phyloP scores from a whole-genome alignment of 2,113 vertebrate genomes.

The Elephas maximus region DNA sequence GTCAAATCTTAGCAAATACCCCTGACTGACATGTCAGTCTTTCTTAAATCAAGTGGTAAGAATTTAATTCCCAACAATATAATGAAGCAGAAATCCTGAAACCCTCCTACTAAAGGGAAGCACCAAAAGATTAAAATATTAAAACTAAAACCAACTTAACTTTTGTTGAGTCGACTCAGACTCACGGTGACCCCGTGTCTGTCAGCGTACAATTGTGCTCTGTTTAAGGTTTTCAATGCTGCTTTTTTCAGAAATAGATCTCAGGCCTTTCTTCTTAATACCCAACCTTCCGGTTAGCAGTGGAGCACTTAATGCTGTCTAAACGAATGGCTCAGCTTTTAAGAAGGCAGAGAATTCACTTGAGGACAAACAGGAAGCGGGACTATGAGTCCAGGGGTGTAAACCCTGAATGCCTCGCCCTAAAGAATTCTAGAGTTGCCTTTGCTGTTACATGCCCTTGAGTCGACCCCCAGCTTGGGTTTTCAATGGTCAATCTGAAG shows the following conservation, averaged over 20 bases:
- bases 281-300: too few species aligned
- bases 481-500: neutral
- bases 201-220: too few species aligned
- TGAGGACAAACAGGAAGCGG: neutral
- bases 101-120: neutral
- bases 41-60: slow-evolving; percentile 30
- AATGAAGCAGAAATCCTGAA: neutral
- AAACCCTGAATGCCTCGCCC: neutral
- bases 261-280: too few species aligned
- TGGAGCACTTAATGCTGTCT: neutral
- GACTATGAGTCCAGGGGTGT: neutral
- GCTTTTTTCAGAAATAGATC: too few species aligned
- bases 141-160: too few species aligned
- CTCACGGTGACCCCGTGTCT: too few species aligned
- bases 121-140: neutral
- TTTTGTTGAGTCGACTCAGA: too few species aligned
- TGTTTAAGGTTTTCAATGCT: too few species aligned
- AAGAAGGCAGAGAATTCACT: neutral
- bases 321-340: neutral
- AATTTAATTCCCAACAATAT: neutral
- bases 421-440: neutral
- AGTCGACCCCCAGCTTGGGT: neutral
- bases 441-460: too few species aligned
- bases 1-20: neutral
- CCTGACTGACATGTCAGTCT: neutral